Evolutionary conservation across 1,140 invertebrate genomes (phyloP).

Genomic region (Delia radicum): DNA sequence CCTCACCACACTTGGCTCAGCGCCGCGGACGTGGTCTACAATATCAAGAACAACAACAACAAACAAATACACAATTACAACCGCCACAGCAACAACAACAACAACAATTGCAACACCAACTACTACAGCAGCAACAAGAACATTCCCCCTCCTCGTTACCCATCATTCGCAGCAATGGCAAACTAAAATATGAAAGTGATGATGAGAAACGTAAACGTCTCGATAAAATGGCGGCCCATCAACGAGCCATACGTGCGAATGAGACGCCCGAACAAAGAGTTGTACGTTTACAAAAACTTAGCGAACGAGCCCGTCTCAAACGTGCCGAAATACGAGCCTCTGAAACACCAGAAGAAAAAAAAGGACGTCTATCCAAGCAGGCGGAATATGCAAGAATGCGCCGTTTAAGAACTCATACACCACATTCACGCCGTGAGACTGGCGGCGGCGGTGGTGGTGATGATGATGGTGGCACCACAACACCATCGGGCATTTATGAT

Average conservation of each 20-base stretch:
- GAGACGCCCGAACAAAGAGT: slow-evolving; percentile 60
- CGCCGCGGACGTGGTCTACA: slow-evolving; percentile 33
- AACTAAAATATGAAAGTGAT: slow-evolving; percentile 50
- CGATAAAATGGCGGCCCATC: slow-evolving; percentile 55
- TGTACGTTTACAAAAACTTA: slow-evolving; percentile 52
- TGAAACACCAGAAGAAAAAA: slow-evolving; percentile 49
- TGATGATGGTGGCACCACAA: background rate
- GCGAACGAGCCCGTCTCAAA: slow-evolving; percentile 49
- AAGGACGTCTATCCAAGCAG: slow-evolving; percentile 48
- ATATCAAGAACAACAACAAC: too few relatives aligned
- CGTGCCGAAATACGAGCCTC: slow-evolving; percentile 49
- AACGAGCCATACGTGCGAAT: slow-evolving; percentile 56
- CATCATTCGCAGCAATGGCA: slow-evolving; percentile 29
- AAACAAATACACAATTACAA: slow-evolving; percentile 26
- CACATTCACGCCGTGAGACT: slow-evolving; percentile 33
- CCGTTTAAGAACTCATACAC: slow-evolving; percentile 48
- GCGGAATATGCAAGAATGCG: slow-evolving; percentile 52
- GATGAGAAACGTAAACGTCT: slow-evolving; percentile 49
- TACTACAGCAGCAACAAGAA: slow-evolving; percentile 26
- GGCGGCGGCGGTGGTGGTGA: too few relatives aligned
- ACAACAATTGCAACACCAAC: slow-evolving; percentile 36
- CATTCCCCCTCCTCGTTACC: slow-evolving; percentile 29
- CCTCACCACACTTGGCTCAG: slow-evolving; percentile 36
- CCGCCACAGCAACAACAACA: slow-evolving; percentile 35
- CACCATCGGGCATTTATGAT: slow-evolving; percentile 29